phyloP scores from a whole-genome alignment of 2,113 vertebrate genomes.

The Lophochroa leadbeateri region DNA sequence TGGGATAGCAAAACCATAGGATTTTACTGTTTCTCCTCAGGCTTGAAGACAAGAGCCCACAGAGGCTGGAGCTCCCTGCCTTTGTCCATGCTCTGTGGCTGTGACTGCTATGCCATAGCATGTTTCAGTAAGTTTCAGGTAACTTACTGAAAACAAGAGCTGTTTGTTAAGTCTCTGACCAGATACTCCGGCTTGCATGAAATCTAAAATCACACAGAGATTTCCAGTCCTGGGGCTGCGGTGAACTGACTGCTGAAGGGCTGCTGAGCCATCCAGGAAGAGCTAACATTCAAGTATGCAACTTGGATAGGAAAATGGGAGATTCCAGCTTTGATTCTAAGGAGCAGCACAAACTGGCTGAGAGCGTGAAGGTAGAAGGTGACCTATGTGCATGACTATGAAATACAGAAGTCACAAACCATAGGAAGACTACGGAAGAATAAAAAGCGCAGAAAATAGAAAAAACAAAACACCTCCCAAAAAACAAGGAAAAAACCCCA shows the following conservation, averaged over 20 bases:
- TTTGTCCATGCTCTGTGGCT: neutral
- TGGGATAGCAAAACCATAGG: rapidly evolving
- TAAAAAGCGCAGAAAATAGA: neutral
- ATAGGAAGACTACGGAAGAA: neutral
- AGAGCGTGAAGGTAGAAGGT: neutral
- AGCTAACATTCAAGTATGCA: neutral
- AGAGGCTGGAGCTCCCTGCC: neutral
- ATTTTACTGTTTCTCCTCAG: neutral
- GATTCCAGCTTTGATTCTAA: neutral
- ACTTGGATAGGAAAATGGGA: neutral
- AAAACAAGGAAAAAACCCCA: rapidly evolving
- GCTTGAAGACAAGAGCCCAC: neutral
- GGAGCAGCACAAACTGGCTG: neutral
- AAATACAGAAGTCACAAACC: neutral
- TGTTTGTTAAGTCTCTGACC: neutral
- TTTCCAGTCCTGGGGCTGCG: neutral
- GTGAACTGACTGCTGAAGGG: neutral
- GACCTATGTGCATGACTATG: neutral
- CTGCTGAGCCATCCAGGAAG: neutral
- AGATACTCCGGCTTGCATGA: neutral
- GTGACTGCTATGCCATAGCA: too few species aligned
- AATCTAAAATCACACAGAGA: neutral
- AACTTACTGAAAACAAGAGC: neutral
- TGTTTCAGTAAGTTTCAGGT: neutral
- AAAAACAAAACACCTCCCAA: neutral